Evolutionary conservation across 1,140 invertebrate species (phyloP).

Genomic region (Drosophila varians): DNA sequence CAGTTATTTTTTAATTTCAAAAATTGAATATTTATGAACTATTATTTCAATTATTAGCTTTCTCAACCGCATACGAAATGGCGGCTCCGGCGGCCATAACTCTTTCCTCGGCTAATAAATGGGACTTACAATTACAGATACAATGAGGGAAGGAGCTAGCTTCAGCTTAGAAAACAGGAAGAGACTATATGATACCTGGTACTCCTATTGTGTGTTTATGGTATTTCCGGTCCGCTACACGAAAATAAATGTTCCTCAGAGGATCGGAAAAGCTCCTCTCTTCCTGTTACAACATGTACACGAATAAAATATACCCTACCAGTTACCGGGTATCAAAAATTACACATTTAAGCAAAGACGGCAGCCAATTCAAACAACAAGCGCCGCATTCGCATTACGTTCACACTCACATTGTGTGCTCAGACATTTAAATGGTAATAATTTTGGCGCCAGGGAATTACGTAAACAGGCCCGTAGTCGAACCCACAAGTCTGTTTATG

Average conservation of each 20-base stretch:
- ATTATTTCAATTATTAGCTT: slow-evolving; percentile 13
- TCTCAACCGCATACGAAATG: slow-evolving; percentile 29
- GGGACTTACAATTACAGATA: slow-evolving; percentile 34
- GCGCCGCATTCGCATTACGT: slow-evolving; percentile 31
- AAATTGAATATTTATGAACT: not conserved
- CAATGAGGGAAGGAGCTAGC: not conserved
- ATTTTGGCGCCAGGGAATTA: slow-evolving; percentile 76
- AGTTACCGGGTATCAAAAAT: slow-evolving; percentile 3
- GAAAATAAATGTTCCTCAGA: too few relatives aligned
- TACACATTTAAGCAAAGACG: not conserved
- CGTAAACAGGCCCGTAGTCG: slow-evolving; percentile 53
- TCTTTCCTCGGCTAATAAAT: slow-evolving; percentile 29
- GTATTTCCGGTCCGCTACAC: too few relatives aligned
- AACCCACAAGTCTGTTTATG: slow-evolving; percentile 45
- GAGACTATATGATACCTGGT: too few relatives aligned
- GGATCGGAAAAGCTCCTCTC: too few relatives aligned
- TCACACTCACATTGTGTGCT: slow-evolving; percentile 37
- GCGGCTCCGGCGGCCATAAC: slow-evolving; percentile 13
- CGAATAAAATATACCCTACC: too few relatives aligned
- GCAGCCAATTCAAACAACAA: slow-evolving; percentile 9
- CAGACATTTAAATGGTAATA: slow-evolving; percentile 66
- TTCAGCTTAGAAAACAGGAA: too few relatives aligned
- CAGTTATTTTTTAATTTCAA: not conserved
- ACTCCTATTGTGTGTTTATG: too few relatives aligned
- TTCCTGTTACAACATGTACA: too few relatives aligned